Conservation (phyloP, 2,797 vertebrate species). For the Delichon dasypus region DNA sequence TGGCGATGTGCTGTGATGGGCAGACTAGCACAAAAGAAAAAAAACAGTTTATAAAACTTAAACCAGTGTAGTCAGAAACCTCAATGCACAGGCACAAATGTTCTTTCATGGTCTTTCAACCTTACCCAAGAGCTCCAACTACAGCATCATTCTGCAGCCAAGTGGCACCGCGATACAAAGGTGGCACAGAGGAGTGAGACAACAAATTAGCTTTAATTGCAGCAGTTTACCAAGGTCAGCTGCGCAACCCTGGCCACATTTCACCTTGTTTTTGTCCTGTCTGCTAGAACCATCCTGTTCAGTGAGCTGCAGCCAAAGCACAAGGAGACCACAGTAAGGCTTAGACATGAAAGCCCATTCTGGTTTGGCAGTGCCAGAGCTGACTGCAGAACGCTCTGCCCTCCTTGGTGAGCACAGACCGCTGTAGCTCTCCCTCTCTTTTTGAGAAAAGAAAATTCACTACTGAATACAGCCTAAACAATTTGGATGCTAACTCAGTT, state of each 20-base stretch:
- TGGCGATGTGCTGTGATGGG: neutral
- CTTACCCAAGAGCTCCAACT: neutral
- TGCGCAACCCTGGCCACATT: neutral
- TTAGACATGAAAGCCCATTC: accelerated
- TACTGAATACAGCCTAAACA: neutral
- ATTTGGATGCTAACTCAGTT: neutral
- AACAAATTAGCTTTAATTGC: neutral
- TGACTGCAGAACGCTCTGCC: neutral
- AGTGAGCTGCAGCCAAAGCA: neutral
- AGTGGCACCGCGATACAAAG: neutral
- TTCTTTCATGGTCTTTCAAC: neutral
- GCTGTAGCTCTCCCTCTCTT: neutral
- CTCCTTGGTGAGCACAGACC: neutral
- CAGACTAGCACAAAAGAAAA: neutral
- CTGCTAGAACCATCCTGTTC: neutral
- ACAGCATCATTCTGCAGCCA: neutral
- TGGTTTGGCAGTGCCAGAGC: neutral
- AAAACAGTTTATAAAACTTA: neutral
- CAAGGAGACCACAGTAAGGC: neutral
- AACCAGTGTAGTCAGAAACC: neutral
- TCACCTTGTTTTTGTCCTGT: neutral
- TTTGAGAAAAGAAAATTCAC: neutral
- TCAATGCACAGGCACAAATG: neutral
- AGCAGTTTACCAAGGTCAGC: neutral
- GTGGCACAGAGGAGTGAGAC: neutral